These are phyloP conservation scores for Danio choprae DNA, from an alignment of 2,797 vertebrate species.

Conservation along the genomic window DNA sequence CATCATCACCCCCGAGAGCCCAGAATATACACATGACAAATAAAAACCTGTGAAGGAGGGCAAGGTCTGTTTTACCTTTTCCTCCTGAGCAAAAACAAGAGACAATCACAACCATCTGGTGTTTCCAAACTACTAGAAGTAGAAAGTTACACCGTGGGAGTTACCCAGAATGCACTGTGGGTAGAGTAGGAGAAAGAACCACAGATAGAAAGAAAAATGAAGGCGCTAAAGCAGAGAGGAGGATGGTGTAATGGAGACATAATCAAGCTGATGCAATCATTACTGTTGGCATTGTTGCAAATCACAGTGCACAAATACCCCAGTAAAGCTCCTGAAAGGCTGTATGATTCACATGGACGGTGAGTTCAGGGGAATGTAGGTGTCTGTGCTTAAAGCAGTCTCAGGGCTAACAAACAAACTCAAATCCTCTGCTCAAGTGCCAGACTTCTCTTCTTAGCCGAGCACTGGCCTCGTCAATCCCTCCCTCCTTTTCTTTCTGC, in stretches of 20 bases:
- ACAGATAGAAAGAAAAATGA: slow-evolving; percentile 6
- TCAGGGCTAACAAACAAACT: slow-evolving; percentile 49
- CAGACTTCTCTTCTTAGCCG: slow-evolving; percentile 29
- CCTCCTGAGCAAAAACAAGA: background rate
- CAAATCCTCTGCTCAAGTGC: slow-evolving; percentile 45
- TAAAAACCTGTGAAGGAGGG: background rate
- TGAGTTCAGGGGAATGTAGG: slow-evolving; percentile 38
- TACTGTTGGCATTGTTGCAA: slow-evolving; percentile 11
- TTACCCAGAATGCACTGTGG: slow-evolving; percentile 18
- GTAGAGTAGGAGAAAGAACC: slow-evolving; percentile 4
- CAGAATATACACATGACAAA: background rate
- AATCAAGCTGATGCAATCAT: slow-evolving; percentile 41
- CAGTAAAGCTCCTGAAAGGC: slow-evolving; percentile 20
- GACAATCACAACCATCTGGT: slow-evolving; percentile 15
- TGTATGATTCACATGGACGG: slow-evolving; percentile 28
- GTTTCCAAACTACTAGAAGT: slow-evolving; percentile 12
- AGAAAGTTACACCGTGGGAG: slow-evolving; percentile 8
- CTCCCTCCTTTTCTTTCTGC: slow-evolving; percentile 45
- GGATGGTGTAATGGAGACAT: background rate
- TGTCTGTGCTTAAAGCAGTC: slow-evolving; percentile 49
- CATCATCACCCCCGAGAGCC: background rate
- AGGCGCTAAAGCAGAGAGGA: background rate
- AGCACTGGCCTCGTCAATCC: slow-evolving; percentile 25
- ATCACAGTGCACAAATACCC: slow-evolving; percentile 17
- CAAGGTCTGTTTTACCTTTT: slow-evolving; percentile 11